phyloP scores from a whole-genome alignment of 1,140 invertebrate species.

The Drosophila paulistorum region DNA sequence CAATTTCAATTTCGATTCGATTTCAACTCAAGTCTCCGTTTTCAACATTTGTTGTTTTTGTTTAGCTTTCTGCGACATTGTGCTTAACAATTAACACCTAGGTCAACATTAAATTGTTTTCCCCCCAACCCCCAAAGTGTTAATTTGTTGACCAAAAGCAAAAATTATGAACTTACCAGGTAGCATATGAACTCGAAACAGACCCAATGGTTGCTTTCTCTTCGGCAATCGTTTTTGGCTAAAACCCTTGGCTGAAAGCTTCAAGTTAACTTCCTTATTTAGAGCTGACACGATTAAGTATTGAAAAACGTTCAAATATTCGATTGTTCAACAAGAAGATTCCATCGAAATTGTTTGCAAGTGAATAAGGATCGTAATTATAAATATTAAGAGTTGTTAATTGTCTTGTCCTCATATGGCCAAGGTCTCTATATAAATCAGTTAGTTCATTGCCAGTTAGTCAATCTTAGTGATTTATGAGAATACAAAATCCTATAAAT shows the following conservation, averaged over 20 bases:
- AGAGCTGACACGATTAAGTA: too few relatives aligned
- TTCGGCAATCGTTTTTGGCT: neutral
- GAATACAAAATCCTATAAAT: too few relatives aligned
- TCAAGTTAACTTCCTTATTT: too few relatives aligned
- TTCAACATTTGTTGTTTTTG: neutral
- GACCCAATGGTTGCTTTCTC: neutral
- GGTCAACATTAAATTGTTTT: conserved; percentile 29
- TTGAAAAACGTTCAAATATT: too few relatives aligned
- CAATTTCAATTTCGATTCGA: conserved; percentile 25
- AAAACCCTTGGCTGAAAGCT: neutral
- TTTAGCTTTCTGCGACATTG: conserved; percentile 22
- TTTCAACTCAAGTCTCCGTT: conserved; percentile 32
- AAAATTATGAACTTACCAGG: conserved; percentile 6
- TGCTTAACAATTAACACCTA: conserved; percentile 59
- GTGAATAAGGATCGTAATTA: too few relatives aligned
- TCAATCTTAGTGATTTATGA: too few relatives aligned
- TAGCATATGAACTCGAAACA: neutral
- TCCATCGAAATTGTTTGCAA: too few relatives aligned
- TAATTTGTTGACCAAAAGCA: conserved; percentile 56
- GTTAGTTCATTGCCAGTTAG: too few relatives aligned
- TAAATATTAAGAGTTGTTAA: too few relatives aligned
- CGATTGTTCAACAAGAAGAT: too few relatives aligned
- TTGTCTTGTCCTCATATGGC: too few relatives aligned
- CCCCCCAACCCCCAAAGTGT: conserved; percentile 15
- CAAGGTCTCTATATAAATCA: too few relatives aligned